phyloP scores from a whole-genome alignment of 2,113 vertebrate genomes.

The Gila orcuttii region DNA sequence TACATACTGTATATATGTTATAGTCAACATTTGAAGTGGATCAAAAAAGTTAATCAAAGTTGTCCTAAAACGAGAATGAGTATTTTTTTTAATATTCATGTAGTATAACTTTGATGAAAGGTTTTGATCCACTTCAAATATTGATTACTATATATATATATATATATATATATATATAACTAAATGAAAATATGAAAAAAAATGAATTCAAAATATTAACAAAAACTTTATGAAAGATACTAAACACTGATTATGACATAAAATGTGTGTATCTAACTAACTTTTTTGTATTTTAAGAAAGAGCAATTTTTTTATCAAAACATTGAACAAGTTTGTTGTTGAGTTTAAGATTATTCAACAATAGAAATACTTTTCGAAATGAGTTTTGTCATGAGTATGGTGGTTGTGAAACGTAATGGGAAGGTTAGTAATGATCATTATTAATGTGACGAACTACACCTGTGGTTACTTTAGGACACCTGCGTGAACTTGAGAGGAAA shows the following conservation, averaged over 20 bases:
- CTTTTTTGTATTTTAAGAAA: not conserved
- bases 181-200: too few relatives aligned
- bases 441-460: not conserved
- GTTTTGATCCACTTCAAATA: too few relatives aligned
- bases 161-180: too few relatives aligned
- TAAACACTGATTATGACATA: not conserved
- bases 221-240: not conserved
- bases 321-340: not conserved
- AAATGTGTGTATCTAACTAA: not conserved
- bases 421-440: not conserved
- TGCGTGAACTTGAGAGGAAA: not conserved
- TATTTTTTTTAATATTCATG: too few relatives aligned
- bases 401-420: not conserved
- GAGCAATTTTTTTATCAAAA: not conserved
- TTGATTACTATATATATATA: too few relatives aligned
- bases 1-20: too few relatives aligned
- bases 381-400: not conserved
- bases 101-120: too few relatives aligned
- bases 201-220: not conserved
- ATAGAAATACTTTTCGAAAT: not conserved
- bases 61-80: too few relatives aligned
- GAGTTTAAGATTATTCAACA: not conserved
- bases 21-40: too few relatives aligned
- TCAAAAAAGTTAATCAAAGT: too few relatives aligned
- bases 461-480: not conserved